A percentile compares a stretch with the other conserved stretches of the same genome.
Evolutionary conservation across 2,113 vertebrate genomes (phyloP).

Genomic region (Dissostichus mawsoni): DNA sequence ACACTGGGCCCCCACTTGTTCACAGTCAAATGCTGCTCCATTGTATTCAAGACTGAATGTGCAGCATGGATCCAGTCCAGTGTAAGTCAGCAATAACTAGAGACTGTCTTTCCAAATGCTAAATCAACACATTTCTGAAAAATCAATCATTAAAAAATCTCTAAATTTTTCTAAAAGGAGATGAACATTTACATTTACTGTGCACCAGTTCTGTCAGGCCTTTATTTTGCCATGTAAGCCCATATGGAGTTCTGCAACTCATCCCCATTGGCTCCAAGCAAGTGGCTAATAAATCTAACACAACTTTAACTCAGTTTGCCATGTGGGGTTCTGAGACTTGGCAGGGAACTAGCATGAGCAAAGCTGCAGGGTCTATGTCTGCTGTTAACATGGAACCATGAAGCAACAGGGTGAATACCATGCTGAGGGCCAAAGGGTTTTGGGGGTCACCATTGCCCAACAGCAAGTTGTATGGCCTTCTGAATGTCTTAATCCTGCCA

Average conservation of each 20-base stretch:
- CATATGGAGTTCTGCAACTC: background rate
- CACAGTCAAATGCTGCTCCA: conserved; percentile 35
- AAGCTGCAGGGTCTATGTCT: background rate
- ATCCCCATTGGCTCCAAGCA: background rate
- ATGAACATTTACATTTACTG: background rate
- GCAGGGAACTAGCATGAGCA: no score
- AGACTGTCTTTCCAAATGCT: background rate
- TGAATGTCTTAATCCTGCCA: background rate
- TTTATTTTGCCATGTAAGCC: background rate
- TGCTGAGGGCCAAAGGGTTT: background rate
- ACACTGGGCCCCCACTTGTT: conserved; percentile 38
- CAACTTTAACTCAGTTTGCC: no score
- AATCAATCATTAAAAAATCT: no score
- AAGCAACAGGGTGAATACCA: background rate
- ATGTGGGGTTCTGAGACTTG: no score
- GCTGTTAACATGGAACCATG: background rate
- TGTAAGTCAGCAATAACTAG: conserved; percentile 8
- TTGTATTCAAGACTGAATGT: conserved; percentile 29
- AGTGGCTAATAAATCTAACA: no score
- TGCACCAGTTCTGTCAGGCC: background rate
- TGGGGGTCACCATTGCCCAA: background rate
- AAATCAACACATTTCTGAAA: no score
- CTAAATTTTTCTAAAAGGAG: no score
- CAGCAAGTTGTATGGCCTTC: background rate
- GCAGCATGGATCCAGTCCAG: background rate